Base-by-base conservation (phyloP, 2,888 invertebrate genomes). In the Dicyrtomina minuta region DNA sequence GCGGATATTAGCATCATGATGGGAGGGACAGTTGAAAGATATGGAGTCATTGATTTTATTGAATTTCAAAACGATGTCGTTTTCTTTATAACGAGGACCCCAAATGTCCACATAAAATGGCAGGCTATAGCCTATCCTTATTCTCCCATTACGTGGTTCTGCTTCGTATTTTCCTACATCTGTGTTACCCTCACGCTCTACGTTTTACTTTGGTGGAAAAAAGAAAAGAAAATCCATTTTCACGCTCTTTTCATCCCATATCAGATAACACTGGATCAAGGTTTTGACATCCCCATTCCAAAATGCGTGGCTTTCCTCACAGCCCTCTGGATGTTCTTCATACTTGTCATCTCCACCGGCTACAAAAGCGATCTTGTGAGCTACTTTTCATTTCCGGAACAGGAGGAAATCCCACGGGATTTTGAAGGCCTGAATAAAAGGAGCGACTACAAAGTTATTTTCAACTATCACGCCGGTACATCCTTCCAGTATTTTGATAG, bases 401-500 rank as follows among this genome's bases (percentile, higher is more conserved):
- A 1, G n/a, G 64, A 64, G 17, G 3, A 53, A 51, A 33, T 64
- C 20, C 64, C 64, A 12, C 15, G 0, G 20, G 64, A 64, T 39
- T 64, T 64, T 15, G 51, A 51, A 17, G 8, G 20, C 0, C 22
- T 64, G 51, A 39, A 51, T 15, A 5, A 6, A 10, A 17, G 51
- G 20, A 33, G 15, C n/a, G 64, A 64, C 6, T 64, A 64, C 22
- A 27, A 20, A 15, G 41, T 64, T 12, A 33, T 51, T 0, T 64
- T 64, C 24, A 64, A 64, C 27, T 64, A 27, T 39, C 51, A 53
- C 20, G 53, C 53, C 0, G 64, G 53, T 15, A 51, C 53, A 1
- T 26, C 64, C 33, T 64, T 51, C 24, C 51, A 64, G 17, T 64
- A 64, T 22, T 64, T 64, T 33, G 51, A 64, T 22, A 64, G 33